Evolutionary conservation across 2,888 invertebrate genomes (phyloP).

Genomic region (Sinopyrophorus schimmeli): DNA sequence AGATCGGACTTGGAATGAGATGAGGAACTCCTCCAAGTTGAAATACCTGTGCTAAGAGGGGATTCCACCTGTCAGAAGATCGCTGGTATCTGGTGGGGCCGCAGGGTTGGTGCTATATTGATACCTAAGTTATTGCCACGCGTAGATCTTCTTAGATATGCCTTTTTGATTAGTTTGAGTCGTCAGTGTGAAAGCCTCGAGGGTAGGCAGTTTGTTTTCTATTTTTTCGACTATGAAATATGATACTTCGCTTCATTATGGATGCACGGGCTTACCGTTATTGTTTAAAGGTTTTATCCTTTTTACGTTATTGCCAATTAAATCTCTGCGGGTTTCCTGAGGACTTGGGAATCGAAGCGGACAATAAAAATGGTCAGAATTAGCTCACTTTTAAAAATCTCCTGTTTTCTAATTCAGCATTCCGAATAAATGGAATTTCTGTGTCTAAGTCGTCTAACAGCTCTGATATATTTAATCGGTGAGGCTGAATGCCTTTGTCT

Average conservation of each 20-base stretch:
- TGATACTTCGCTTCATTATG: conserved; percentile 21
- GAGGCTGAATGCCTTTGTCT: conserved; percentile 29
- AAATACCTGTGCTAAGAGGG: conserved; percentile 32
- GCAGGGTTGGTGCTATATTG: conserved; percentile 32
- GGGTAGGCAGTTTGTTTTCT: conserved; percentile 26
- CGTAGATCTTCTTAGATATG: conserved; percentile 30
- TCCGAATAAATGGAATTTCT: conserved; percentile 31
- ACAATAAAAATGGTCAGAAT: conserved; percentile 11
- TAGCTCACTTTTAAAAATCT: conserved; percentile 16
- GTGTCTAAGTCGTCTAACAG: conserved; percentile 23
- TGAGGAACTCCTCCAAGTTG: conserved; percentile 31
- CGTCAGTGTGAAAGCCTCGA: conserved; percentile 27
- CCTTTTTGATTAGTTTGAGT: conserved; percentile 28
- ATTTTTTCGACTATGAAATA: conserved; percentile 25
- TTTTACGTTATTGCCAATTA: no score
- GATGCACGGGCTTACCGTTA: conserved; percentile 23
- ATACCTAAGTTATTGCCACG: conserved; percentile 31
- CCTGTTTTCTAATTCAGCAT: conserved; percentile 23
- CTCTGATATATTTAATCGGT: conserved; percentile 26
- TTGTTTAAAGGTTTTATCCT: no score
- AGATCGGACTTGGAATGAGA: conserved; percentile 31
- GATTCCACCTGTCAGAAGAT: conserved; percentile 35
- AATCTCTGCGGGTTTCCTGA: no score
- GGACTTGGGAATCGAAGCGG: no score
- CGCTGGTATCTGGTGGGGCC: conserved; percentile 29